Base-by-base conservation (phyloP, 1,140 invertebrate genomes). In the Hormaphis cornu region DNA sequence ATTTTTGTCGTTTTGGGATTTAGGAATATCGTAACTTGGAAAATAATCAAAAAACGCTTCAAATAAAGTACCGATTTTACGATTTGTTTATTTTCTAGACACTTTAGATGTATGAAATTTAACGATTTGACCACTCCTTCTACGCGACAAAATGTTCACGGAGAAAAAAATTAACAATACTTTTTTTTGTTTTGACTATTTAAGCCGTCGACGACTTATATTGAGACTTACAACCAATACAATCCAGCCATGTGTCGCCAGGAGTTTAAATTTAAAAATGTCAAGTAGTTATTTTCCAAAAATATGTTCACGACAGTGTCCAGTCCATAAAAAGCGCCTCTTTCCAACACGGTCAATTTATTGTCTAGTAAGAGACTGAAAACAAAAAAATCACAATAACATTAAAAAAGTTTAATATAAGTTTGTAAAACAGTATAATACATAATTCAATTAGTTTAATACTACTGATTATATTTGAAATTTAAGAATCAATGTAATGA, bases 231-330 rank as follows among this genome's bases (percentile, higher is more conserved):
- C 75, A 85, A 77, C 44, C 80, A 77, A 6, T 70, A 61, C 10
- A 83, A 72, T 72, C 76, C 77, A 6, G 75, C 76, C 69, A 82
- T 78, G 20, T 79, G 77, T 30, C 75, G 75, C 50, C 82, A 76
- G 69, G 78, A 76, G 1, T 73, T 72, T 54, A 83, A 77, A 73
- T 82, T 76, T 3, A 79, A 76, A 9, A 40, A 30, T 10, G 22
- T 28, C 69, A 82, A 76, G 76, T 76, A 70, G 74, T 82, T 82
- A 53, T 78, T 72, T 12, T 80, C 74, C 16, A 80, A 71, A 69
- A 75, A 77, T 50, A 66, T 1, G 0, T 22, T 22, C 6, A 12
- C 28, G n/a, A 66, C 3, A 48, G n/a, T 66, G 2, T 33, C 1
- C 20, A 66, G 22, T 48, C 61, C 61, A 8, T 48, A 50, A 22